phyloP scores from a whole-genome alignment of 2,797 vertebrate species.

The Mormyrops attenuatus region DNA sequence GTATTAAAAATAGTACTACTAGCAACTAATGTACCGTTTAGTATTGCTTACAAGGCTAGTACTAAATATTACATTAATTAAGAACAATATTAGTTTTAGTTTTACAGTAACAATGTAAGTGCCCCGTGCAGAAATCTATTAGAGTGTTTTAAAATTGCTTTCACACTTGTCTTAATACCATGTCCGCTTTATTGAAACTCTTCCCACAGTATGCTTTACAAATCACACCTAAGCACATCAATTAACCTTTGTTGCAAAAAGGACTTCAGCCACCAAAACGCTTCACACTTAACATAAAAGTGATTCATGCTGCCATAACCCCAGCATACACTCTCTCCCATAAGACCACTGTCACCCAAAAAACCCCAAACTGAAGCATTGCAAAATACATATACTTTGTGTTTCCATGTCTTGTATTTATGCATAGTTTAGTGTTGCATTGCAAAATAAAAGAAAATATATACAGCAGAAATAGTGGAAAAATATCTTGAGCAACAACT shows the following conservation, averaged over 20 bases:
- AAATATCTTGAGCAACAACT: not conserved
- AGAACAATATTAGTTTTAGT: not conserved
- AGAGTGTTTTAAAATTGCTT: not conserved
- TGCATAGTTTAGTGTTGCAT: not conserved
- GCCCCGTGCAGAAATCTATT: not conserved
- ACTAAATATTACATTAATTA: not conserved
- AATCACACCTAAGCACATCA: not conserved
- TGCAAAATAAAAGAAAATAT: not conserved
- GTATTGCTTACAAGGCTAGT: not conserved
- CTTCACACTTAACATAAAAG: not conserved
- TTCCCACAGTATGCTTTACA: no score
- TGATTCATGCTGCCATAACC: not conserved
- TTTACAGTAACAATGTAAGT: not conserved
- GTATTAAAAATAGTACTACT: not conserved
- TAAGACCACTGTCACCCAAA: not conserved
- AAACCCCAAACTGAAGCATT: not conserved
- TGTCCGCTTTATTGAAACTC: no score
- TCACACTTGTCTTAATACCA: not conserved
- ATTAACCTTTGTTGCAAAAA: not conserved
- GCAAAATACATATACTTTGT: not conserved
- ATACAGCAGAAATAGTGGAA: not conserved
- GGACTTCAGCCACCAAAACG: not conserved
- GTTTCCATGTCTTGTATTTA: not conserved
- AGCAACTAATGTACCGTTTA: not conserved
- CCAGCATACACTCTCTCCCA: not conserved